Conservation (phyloP, 2,888 invertebrate genomes). For the Phasia obesa region DNA sequence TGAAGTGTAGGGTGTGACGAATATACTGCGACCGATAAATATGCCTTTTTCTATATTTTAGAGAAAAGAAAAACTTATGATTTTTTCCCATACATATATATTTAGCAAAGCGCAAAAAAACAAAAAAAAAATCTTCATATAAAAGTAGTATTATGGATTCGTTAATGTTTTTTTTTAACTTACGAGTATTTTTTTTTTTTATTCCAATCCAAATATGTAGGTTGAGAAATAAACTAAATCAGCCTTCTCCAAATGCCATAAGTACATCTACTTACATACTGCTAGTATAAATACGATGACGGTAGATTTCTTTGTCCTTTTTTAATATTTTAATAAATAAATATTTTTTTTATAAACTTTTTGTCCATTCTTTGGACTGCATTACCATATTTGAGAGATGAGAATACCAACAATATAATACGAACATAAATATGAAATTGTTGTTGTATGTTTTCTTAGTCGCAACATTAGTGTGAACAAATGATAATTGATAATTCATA, state of each 20-base stretch:
- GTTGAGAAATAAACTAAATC: conserved; percentile 53
- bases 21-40: conserved; percentile 29
- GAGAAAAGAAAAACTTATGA: conserved; percentile 61
- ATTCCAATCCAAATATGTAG: conserved; percentile 46
- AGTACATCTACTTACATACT: conserved; percentile 9
- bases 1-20: conserved; percentile 19
- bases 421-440: conserved; percentile 34
- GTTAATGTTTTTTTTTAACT: background rate
- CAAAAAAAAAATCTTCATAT: conserved; percentile 39
- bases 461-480: conserved; percentile 73
- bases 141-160: conserved; percentile 22
- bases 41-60: conserved; percentile 39
- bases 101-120: conserved; percentile 57
- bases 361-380: conserved; percentile 5
- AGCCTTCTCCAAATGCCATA: conserved; percentile 29
- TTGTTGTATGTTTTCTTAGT: conserved; percentile 71
- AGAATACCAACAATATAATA: conserved; percentile 25
- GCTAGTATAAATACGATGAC: conserved; percentile 35
- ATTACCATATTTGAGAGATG: conserved; percentile 22
- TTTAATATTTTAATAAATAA: conserved; percentile 18
- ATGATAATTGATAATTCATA: conserved; percentile 76
- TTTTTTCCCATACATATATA: conserved; percentile 67
- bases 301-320: conserved; percentile 56
- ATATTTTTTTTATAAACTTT: conserved; percentile 30
- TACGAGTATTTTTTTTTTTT: background rate